A percentile compares a stretch with the other conserved stretches of the same genome.
phyloP scores from a whole-genome alignment of 2,888 invertebrate genomes.

The Anthophora plumipes region DNA sequence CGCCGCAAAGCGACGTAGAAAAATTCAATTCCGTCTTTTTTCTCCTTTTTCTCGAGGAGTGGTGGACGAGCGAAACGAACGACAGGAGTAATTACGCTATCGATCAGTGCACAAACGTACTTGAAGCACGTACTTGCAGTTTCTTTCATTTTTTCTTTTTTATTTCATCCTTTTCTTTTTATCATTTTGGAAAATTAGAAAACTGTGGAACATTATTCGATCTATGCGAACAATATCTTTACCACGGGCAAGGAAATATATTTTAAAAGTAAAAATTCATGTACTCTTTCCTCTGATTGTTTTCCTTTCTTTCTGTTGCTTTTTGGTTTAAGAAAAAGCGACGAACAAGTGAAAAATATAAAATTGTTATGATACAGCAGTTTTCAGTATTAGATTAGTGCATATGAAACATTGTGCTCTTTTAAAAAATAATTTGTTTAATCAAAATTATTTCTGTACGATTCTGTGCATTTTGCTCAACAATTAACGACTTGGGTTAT shows the following conservation, averaged over 20 bases:
- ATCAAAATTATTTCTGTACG: no score
- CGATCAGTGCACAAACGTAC: conserved; percentile 15
- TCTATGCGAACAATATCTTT: not conserved
- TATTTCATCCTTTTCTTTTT: no score
- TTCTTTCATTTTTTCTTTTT: no score
- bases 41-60: not conserved
- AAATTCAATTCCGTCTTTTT: conserved; percentile 1
- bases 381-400: no score
- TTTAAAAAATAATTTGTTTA: no score
- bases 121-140: conserved; percentile 4
- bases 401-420: no score
- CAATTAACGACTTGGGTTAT: no score
- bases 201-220: conserved; percentile 7
- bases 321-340: no score
- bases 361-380: no score
- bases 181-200: conserved; percentile 13
- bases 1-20: conserved; percentile 4
- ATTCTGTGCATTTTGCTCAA: no score
- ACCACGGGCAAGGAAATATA: not conserved
- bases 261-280: not conserved
- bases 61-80: not conserved
- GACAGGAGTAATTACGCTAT: conserved; percentile 29
- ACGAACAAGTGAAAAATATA: no score
- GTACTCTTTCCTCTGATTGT: not conserved
- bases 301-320: no score